Evolutionary conservation across 2,797 vertebrate species (phyloP), one percentile per base, ranked within the genome.

Genomic region (Manis javanica): DNA sequence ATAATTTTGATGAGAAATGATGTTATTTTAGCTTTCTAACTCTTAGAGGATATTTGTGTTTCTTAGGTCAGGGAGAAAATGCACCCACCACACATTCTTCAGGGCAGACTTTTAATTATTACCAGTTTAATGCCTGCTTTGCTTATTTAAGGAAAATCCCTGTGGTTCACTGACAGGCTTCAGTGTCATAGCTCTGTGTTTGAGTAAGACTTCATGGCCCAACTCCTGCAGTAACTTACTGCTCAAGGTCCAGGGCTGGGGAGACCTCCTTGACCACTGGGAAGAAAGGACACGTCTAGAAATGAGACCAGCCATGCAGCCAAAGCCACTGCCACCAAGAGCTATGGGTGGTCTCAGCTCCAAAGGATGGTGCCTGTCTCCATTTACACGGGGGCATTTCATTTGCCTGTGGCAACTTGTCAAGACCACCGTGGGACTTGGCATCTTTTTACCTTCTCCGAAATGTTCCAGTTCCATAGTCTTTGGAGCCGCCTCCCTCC

Each of bases 131-230:
- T 61, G 51, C 63, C 59, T 37, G 55, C 78, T 89, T 53, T 87
- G 86, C 86, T 94, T 82, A 69, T 90, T 92, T 61, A 94, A 96
- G 92, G 94, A 93, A 95, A 94, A 96, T 72, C 95, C 84, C 87
- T 86, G 91, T 23, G 81, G 89, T 83, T 81, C 81, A 42, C 71
- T 53, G 84, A 82, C 90, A 31, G 55, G 46, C 61, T 55, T 71
- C 37, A 5, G 1, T 59, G 69, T 91, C 77, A 31, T 26, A 51
- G 57, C 57, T 79, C 69, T 0, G 39, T 49, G n/a, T 91, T 53
- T 92, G 63, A 78, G 26, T 81, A 29, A 72, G 51, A 72, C 75
- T 24, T 74, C 61, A 23, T 1, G 23, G 59, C 57, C 7, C 0
- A 7, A 31, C 55, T 53, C 66, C 49, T 78, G 61, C 21, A 46